phyloP scores from a whole-genome alignment of 2,113 vertebrate genomes.

The Thunnus maccoyii region DNA sequence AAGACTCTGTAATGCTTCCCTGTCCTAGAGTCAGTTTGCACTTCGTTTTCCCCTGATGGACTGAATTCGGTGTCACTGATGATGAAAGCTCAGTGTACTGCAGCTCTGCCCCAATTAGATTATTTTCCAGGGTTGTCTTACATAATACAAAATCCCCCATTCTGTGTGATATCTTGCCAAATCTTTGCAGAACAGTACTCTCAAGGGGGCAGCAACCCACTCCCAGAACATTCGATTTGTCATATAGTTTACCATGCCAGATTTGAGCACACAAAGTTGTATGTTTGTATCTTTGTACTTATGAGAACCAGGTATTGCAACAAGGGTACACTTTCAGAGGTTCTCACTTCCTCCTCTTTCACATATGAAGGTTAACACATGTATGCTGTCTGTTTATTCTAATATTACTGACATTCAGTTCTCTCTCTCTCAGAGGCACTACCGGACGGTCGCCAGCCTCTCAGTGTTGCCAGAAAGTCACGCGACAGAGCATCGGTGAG shows the following conservation, averaged over 20 bases:
- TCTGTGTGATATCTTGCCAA: conserved; percentile 75
- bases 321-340: neutral
- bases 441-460: conserved; percentile 90
- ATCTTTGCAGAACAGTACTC: conserved; percentile 53
- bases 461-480: conserved; percentile 92
- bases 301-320: neutral
- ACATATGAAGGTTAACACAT: neutral
- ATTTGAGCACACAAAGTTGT: conserved; percentile 27
- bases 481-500: conserved; percentile 95
- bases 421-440: conserved; percentile 80
- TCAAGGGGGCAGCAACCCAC: conserved; percentile 30
- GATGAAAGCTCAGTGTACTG: conserved; percentile 63
- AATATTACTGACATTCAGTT: conserved; percentile 5
- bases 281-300: conserved; percentile 19
- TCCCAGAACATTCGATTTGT: conserved; percentile 55
- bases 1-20: conserved; percentile 22
- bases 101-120: conserved; percentile 77
- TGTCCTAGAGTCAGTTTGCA: conserved; percentile 54
- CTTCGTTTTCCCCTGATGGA: conserved; percentile 53
- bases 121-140: conserved; percentile 62
- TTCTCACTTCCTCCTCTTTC: neutral
- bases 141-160: conserved; percentile 65
- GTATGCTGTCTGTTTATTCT: neutral
- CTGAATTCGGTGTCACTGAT: conserved; percentile 63
- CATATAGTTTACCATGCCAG: conserved; percentile 23